Evolutionary conservation across 2,113 vertebrate species (phyloP).

Genomic region (Narcine bancroftii): DNA sequence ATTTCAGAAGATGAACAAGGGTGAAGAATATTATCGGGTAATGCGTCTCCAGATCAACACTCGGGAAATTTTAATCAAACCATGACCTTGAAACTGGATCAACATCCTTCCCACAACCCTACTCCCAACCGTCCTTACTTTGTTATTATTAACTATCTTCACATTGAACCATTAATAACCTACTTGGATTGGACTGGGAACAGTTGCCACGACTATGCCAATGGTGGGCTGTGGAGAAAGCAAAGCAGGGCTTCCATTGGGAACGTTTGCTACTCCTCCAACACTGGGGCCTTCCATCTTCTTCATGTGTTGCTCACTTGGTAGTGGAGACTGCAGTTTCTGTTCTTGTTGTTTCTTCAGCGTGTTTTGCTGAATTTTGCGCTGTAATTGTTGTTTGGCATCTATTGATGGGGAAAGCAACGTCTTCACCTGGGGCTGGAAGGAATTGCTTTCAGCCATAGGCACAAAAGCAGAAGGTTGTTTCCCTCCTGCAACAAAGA

Average conservation of each 20-base stretch:
- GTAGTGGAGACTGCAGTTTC: conserved; percentile 83
- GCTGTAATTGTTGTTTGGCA: conserved; percentile 95
- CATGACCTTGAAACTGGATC: not conserved
- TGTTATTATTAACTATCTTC: not conserved
- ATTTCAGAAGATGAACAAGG: too few species aligned
- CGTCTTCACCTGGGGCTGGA: conserved; percentile 83
- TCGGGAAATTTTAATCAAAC: not conserved
- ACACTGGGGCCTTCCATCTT: conserved; percentile 59
- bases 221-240: conserved; percentile 85
- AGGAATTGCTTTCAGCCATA: conserved; percentile 79
- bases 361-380: conserved; percentile 74
- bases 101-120: not conserved
- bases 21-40: too few species aligned
- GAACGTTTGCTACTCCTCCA: conserved; percentile 63
- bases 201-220: conserved; percentile 81
- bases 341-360: conserved; percentile 91
- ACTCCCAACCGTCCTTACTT: not conserved
- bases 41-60: too few species aligned
- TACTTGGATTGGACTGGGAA: conserved; percentile 90
- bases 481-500: conserved; percentile 64
- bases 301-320: conserved; percentile 69
- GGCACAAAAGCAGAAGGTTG: conserved; percentile 81
- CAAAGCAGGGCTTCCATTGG: conserved; percentile 76
- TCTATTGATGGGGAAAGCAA: conserved; percentile 76
- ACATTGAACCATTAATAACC: not conserved